phyloP scores from a whole-genome alignment of 2,888 invertebrate species.

The Chloroclysta siterata region DNA sequence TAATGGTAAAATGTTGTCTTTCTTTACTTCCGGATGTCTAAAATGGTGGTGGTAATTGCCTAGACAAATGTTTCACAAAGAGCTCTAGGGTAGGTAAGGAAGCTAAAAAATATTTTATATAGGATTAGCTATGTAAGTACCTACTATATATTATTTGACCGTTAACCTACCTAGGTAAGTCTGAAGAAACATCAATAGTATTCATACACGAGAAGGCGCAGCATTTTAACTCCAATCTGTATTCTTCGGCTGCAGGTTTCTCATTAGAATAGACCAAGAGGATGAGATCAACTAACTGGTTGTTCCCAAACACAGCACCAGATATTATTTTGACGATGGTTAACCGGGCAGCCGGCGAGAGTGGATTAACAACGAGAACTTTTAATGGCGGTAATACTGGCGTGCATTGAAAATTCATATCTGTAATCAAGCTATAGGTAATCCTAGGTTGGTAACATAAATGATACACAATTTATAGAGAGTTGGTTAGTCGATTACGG shows the following conservation, averaged over 20 bases:
- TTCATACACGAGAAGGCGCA: slow-evolving; percentile 66
- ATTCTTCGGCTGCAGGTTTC: slow-evolving; percentile 50
- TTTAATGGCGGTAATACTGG: slow-evolving; percentile 53
- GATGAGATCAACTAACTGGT: slow-evolving; percentile 62
- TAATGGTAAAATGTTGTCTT: no score
- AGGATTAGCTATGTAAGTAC: no score
- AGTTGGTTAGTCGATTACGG: no score
- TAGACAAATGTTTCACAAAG: no score
- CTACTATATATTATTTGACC: no score
- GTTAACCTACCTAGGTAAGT: slow-evolving; percentile 68
- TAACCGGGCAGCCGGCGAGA: slow-evolving; percentile 58
- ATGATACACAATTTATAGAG: no score
- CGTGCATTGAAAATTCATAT: slow-evolving; percentile 66
- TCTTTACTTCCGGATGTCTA: no score
- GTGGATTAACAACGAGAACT: slow-evolving; percentile 68
- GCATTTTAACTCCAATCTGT: slow-evolving; percentile 58
- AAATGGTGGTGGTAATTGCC: no score
- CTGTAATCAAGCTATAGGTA: background rate
- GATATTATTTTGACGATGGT: slow-evolving; percentile 63
- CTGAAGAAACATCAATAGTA: slow-evolving; percentile 59
- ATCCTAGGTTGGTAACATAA: no score
- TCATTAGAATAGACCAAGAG: slow-evolving; percentile 70
- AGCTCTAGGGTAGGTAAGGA: no score
- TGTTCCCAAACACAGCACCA: slow-evolving; percentile 64
- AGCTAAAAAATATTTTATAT: no score